A percentile compares a stretch with the other conserved stretches of the same genome.
phyloP scores from a whole-genome alignment of 1,140 invertebrate genomes.

The Drosophila truncata region DNA sequence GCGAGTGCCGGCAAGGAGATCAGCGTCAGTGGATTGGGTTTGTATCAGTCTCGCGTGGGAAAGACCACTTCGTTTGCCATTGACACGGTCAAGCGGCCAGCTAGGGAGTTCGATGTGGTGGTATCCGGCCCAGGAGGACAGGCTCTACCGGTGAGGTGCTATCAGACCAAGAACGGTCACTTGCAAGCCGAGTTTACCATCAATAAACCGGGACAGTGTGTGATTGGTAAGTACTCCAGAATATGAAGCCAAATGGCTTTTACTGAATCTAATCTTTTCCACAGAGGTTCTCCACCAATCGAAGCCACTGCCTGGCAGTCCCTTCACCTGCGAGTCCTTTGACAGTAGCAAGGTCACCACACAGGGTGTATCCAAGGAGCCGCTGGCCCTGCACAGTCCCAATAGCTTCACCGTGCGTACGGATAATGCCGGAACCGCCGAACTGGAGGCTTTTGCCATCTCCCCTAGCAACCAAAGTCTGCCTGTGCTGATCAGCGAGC shows the following conservation, averaged over 20 bases:
- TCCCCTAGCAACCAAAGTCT: conserved; percentile 95
- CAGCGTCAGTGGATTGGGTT: conserved; percentile 88
- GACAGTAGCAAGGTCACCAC: conserved; percentile 93
- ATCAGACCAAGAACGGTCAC: conserved; percentile 97
- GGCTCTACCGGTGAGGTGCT: conserved; percentile 96
- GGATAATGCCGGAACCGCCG: conserved; percentile 94
- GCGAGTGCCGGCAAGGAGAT: conserved; percentile 90
- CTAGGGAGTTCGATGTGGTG: conserved; percentile 96
- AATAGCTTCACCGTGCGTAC: conserved; percentile 95
- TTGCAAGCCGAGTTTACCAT: conserved; percentile 97
- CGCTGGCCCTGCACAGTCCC: conserved; percentile 93
- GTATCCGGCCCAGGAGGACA: conserved; percentile 95
- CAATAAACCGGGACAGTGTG: conserved; percentile 89
- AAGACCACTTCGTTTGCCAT: conserved; percentile 95
- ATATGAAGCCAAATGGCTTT: background rate
- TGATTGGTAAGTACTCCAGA: conserved; percentile 87
- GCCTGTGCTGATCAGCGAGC: conserved; percentile 91
- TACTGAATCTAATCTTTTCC: background rate
- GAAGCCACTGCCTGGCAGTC: conserved; percentile 96
- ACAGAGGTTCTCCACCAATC: conserved; percentile 95
- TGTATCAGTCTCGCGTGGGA: conserved; percentile 93
- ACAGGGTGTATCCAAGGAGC: conserved; percentile 91
- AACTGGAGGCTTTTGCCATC: conserved; percentile 94
- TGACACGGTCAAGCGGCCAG: conserved; percentile 93
- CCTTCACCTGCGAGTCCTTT: conserved; percentile 97